Base-by-base conservation (phyloP, 1,140 invertebrate genomes). In the Brachionus rotundiformis region DNA sequence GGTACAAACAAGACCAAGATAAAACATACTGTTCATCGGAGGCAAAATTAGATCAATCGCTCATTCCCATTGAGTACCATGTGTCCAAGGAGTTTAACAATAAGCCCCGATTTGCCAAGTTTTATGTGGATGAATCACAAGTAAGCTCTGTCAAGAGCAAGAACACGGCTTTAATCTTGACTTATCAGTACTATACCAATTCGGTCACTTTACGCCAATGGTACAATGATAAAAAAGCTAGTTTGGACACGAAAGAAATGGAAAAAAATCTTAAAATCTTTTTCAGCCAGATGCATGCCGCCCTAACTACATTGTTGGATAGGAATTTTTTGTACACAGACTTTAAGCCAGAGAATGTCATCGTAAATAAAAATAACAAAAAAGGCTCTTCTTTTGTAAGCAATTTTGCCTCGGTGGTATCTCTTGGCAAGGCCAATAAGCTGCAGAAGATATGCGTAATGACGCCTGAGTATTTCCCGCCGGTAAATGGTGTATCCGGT, bases 271-370 rank as follows among this genome's bases (percentile, higher is more conserved):
- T 71, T n/a, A 71, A 16, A 71, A 71, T 19, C 7, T 36, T 71
- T 19, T 71, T 71, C 16, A 16, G 11, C 7, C 65, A 71, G 39
- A 71, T 71, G 33, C 65, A 71, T 19, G 16, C 29, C 2, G 65
- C 65, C 0, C 33, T 71, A 71, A 71, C 4, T n/a, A 16, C 29
- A 31, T 39, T 71, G 0, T n/a, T 71, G 6, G 65, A 71, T 16
- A 71, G 39, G 39, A 71, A 71, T 1, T 23, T 39, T 11, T 1
- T 71, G 2, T 71, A 71, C 33, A 71, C 65, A n/a, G 33, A 71
- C 16, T 71, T 71, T 36, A 71, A 71, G n/a, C 65, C 65, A 41
- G 65, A 71, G 19, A 71, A 71, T 71, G n/a, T 71, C 11, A 33
- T 71, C 13, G 19, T 71, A 7, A 71, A 71, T 39, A 71, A 41